A percentile compares a stretch with the other conserved stretches of the same genome.
Evolutionary conservation across 1,140 invertebrate species (phyloP).

Genomic region (Aradophagus sp.): DNA sequence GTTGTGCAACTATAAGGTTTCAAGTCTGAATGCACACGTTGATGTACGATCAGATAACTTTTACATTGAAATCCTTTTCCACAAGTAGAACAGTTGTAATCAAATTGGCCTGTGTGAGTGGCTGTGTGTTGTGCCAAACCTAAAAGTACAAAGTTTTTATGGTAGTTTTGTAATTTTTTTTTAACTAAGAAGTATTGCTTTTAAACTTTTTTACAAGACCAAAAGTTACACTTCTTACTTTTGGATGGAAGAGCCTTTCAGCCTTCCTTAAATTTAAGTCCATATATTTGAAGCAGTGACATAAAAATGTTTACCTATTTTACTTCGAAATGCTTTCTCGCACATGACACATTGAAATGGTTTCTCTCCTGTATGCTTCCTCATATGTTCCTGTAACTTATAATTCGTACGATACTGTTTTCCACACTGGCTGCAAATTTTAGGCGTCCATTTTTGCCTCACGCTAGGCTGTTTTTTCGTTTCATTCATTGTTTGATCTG

Average conservation of each 20-base stretch:
- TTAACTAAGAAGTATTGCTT: too few species aligned
- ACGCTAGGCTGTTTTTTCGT: conserved; percentile 57
- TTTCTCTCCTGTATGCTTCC: conserved; percentile 88
- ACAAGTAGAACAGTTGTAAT: conserved; percentile 81
- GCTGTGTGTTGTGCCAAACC: conserved; percentile 81
- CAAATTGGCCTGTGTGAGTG: conserved; percentile 80
- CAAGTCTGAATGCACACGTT: conserved; percentile 80
- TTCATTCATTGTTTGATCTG: conserved; percentile 46
- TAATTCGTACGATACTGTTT: conserved; percentile 79
- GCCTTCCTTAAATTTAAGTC: too few species aligned
- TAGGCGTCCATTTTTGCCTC: conserved; percentile 72
- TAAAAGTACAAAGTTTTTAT: conserved; percentile 1
- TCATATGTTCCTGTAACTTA: conserved; percentile 84
- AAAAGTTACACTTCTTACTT: too few species aligned
- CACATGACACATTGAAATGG: conserved; percentile 86
- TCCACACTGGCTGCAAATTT: conserved; percentile 77
- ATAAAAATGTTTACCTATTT: conserved; percentile 71
- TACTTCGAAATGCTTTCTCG: conserved; percentile 82
- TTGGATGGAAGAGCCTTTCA: too few species aligned
- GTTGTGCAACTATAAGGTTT: conserved; percentile 78
- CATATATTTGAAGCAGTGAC: not conserved
- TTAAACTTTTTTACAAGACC: too few species aligned
- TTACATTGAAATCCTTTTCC: conserved; percentile 84
- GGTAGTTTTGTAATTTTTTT: too few species aligned
- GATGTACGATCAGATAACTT: conserved; percentile 82